phyloP scores from a whole-genome alignment of 2,888 invertebrate genomes.

The Lymantria monacha region DNA sequence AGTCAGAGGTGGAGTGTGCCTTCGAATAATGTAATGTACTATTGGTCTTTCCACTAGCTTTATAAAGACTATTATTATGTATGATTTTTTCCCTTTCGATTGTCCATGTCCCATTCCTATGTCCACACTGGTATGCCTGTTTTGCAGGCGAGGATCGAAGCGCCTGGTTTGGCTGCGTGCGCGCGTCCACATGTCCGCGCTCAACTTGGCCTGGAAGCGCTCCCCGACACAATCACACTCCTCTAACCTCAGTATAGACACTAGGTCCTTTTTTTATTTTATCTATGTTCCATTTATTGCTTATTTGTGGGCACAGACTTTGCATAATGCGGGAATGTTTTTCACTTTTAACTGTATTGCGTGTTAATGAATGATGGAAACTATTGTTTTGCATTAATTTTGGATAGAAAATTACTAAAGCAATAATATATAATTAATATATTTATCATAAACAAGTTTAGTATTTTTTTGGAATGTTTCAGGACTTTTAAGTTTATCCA shows the following conservation, averaged over 20 bases:
- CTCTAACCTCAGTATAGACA: constrained; percentile 48
- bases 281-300: background rate
- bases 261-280: constrained; percentile 40
- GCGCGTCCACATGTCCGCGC: constrained; percentile 39
- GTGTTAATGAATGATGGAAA: too few species aligned
- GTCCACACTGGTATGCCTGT: background rate
- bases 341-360: too few species aligned
- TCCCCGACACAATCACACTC: constrained; percentile 35
- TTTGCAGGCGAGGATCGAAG: constrained; percentile 32
- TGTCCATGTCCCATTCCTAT: background rate
- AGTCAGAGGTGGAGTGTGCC: too few species aligned
- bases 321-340: background rate
- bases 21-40: too few species aligned
- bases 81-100: background rate
- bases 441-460: too few species aligned
- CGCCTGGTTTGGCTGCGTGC: constrained; percentile 49
- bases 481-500: too few species aligned
- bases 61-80: too few species aligned
- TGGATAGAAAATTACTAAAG: too few species aligned
- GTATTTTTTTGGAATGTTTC: too few species aligned
- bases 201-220: constrained; percentile 32
- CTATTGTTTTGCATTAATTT: too few species aligned
- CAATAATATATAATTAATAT: too few species aligned
- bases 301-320: background rate
- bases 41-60: too few species aligned